Conservation (phyloP, 2,888 invertebrate species). For the Zeuzera pyrina region DNA sequence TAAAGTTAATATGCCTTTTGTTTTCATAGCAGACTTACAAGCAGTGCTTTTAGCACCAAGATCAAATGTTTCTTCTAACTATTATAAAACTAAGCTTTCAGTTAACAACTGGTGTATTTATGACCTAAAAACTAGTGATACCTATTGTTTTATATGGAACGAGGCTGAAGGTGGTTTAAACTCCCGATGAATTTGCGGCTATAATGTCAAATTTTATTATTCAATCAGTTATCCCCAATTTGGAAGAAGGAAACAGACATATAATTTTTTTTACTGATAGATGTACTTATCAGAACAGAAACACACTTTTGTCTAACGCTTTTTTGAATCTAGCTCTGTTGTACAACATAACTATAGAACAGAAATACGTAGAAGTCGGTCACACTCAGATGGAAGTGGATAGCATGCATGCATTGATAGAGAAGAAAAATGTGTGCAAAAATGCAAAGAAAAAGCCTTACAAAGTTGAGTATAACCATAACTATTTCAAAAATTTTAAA, state of each 20-base stretch:
- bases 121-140: constrained; percentile 12
- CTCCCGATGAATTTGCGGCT: constrained; percentile 13
- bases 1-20: constrained; percentile 10
- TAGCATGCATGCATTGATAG: constrained; percentile 9
- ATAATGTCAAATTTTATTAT: constrained; percentile 13
- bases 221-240: constrained; percentile 2
- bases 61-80: constrained; percentile 13
- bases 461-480: constrained; percentile 3
- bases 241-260: constrained; percentile 7
- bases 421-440: constrained; percentile 5
- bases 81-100: constrained; percentile 15
- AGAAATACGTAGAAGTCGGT: constrained; percentile 16
- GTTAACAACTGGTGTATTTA: constrained; percentile 13
- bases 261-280: constrained; percentile 14
- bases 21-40: constrained; percentile 13
- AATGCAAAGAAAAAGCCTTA: constrained; percentile 8
- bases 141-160: constrained; percentile 14
- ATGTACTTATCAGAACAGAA: constrained; percentile 17
- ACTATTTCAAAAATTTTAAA: constrained; percentile 7
- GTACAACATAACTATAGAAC: constrained; percentile 14
- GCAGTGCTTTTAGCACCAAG: constrained; percentile 10
- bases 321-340: constrained; percentile 13
- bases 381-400: constrained; percentile 19
- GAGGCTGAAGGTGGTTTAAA: constrained; percentile 14
- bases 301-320: constrained; percentile 14